Evolutionary conservation across 2,888 invertebrate genomes (phyloP).

Genomic region (Prenolepis imparis): DNA sequence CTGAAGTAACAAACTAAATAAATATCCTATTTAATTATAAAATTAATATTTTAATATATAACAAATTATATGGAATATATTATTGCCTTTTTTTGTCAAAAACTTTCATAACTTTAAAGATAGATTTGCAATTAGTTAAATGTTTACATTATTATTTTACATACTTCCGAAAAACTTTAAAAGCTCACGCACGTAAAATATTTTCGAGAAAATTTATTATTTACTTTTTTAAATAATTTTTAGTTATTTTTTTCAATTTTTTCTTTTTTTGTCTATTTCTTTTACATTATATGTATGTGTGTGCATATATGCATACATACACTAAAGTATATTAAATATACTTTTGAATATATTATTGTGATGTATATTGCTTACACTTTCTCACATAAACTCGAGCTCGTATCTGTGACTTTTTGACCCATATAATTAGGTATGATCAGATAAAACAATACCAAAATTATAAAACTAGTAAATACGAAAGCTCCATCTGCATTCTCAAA

Average conservation of each 20-base stretch:
- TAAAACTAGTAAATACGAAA: neutral
- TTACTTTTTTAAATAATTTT: neutral
- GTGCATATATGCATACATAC: too few relatives aligned
- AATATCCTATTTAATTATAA: neutral
- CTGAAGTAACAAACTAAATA: neutral
- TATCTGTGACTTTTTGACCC: constrained; percentile 10
- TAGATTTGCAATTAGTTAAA: neutral
- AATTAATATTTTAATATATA: neutral
- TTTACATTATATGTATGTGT: neutral
- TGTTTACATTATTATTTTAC: neutral
- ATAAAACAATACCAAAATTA: neutral
- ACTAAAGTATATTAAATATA: too few relatives aligned
- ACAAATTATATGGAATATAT: neutral
- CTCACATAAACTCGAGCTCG: neutral
- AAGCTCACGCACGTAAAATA: neutral
- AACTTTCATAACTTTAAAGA: neutral
- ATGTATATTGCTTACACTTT: constrained; percentile 23
- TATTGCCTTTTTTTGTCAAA: neutral
- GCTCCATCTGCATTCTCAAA: neutral
- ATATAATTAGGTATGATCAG: neutral
- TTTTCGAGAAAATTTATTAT: neutral
- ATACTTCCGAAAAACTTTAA: neutral
- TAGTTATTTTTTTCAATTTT: neutral
- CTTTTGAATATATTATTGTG: neutral
- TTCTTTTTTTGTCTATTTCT: neutral